Evolutionary conservation across 2,797 vertebrate genomes (phyloP).

Genomic region (Lepus oiostolus): DNA sequence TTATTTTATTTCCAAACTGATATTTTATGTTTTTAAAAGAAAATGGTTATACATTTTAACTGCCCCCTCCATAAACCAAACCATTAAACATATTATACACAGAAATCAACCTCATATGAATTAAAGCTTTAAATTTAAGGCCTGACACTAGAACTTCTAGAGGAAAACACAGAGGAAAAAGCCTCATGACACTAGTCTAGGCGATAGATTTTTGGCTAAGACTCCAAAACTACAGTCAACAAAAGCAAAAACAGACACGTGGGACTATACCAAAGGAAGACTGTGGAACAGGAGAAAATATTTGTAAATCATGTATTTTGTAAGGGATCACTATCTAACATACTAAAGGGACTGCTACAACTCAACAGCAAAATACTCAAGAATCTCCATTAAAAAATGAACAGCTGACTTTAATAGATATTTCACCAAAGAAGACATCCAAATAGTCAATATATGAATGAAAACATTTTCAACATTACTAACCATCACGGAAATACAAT

Average conservation of each 20-base stretch:
- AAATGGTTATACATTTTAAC: constrained; percentile 22
- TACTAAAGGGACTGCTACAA: constrained; percentile 10
- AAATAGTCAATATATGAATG: background rate
- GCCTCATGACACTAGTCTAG: background rate
- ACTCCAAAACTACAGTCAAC: constrained; percentile 19
- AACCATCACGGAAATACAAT: constrained; percentile 19
- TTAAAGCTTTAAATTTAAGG: constrained; percentile 10
- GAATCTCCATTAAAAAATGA: constrained; percentile 23
- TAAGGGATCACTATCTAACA: background rate
- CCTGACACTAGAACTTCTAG: background rate
- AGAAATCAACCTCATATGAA: constrained; percentile 23
- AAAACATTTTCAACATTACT: constrained; percentile 15
- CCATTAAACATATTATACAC: background rate
- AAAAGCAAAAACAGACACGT: constrained; percentile 46
- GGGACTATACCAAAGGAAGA: background rate
- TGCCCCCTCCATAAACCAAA: background rate
- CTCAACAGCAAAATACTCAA: background rate
- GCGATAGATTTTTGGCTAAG: constrained; percentile 7
- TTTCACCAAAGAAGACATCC: constrained; percentile 47
- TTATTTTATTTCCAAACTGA: constrained; percentile 27
- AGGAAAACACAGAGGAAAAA: background rate
- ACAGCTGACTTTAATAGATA: constrained; percentile 42
- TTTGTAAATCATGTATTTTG: constrained; percentile 18
- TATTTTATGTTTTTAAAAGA: background rate
- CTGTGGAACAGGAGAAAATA: constrained; percentile 48